Base-by-base conservation (phyloP, 2,797 vertebrate genomes). In the Sorex maritimensis region DNA sequence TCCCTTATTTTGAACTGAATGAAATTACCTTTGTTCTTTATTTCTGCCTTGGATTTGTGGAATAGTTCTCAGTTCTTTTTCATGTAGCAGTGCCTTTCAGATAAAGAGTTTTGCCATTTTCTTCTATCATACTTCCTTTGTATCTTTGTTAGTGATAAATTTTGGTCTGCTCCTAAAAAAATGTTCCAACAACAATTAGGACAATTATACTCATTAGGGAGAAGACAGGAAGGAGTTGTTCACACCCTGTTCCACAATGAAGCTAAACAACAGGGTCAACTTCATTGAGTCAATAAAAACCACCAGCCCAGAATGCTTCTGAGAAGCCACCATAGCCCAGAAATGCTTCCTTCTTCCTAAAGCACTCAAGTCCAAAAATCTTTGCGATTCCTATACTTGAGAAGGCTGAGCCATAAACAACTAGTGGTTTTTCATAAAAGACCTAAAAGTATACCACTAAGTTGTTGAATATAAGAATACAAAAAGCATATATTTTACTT, bases 351-450 rank as follows among this genome's bases (percentile, higher is more conserved):
- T 77, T 58, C 30, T 84, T 19, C 23, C 17, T 3, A 21, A 21
- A 68, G 0, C 2, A 63, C 4, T 1, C 28, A 21, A 49, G 11
- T 24, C 24, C 24, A 46, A 78, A 85, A 68, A 58, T 0, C 58
- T 75, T 41, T 74, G 6, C 79, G 30, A 52, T 55, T 38, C 4
- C 19, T 26, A 0, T 9, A 23, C 26, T 88, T 86, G 12, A 68
- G 68, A 7, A 88, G 24, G 38, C 24, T 73, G 67, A 85, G 8
- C 19, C 73, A 61, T 46, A 90, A 77, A 34, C 28, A 14, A 91
- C 23, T 74, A 30, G n/a, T 65, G 23, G 23, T 58, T 55, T 80
- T 95, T 72, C 71, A 73, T 28, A 55, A 91, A 86, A 21, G 15
- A 41, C n/a, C n/a, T 69, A 30, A 75, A 24, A 58, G 28, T 38